Base-by-base conservation (phyloP, 2,888 invertebrate species). In the Gymnocheta viridis region DNA sequence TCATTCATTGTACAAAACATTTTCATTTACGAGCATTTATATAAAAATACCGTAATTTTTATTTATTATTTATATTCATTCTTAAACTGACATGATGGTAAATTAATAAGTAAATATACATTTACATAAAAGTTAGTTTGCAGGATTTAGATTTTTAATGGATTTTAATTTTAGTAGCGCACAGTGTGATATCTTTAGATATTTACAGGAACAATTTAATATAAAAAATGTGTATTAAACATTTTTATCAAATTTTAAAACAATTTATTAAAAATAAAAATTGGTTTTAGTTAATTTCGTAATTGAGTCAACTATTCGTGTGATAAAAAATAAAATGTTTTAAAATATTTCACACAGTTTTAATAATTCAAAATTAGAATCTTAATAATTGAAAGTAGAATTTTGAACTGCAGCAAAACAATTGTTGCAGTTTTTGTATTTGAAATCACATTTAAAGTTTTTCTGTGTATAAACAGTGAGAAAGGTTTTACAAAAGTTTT, bases 1-100 rank as follows among this genome's bases (percentile, higher is more conserved):
- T 70, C 19, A 58, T 67, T 58, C 24, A 47, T 47, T 67, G 41
- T 64, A 66, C 6, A 7, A 58, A 58, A 19, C 4, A 7, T 24
- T 56, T 66, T 38, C 6, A 32, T 22, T 35, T 38, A 4, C n/a
- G n/a, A n/a, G n/a, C n/a, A 19, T 32, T 5, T 22, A 32, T 14
- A 19, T 14, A 17, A 9, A 17, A 19, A n/a, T 0, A 12, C 1
- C 4, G 2, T 32, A n/a, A n/a, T 35, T 73, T 62, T 62, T 27
- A 73, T 62, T 60, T 47, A 60, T 47, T 17, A 7, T 49, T 35
- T 24, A 73, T 17, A 17, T 58, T 29, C 19, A 44, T 44, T 27
- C 44, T 22, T 72, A 58, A 72, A 47, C 58, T 58, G 47, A n/a
- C 32, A 24, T 9, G 22, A 41, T 44, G 41, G 14, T 27, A 29